A percentile compares a stretch with the other conserved stretches of the same genome.
These are phyloP conservation scores for Lycaon pictus DNA, from an alignment of 2,113 vertebrate species.

Conservation along the genomic window DNA sequence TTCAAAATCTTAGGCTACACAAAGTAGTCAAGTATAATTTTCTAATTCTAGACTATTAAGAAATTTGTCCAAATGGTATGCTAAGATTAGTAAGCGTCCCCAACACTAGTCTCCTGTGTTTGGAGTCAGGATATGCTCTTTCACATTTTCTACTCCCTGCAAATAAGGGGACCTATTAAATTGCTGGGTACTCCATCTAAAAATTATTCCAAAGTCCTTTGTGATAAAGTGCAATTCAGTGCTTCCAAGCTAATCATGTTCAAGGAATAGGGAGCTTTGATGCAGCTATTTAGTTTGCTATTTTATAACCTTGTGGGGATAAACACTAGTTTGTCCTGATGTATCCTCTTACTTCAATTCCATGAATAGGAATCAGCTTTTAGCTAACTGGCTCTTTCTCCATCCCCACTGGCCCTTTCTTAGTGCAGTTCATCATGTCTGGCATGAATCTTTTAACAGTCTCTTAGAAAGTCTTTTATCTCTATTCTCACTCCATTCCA, in stretches of 20 bases:
- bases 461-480: background rate
- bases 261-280: background rate
- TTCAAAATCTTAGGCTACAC: background rate
- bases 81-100: background rate
- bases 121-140: background rate
- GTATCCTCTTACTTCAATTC: background rate
- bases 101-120: background rate
- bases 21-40: background rate
- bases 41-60: background rate
- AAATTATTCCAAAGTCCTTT: background rate
- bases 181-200: background rate
- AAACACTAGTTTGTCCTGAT: background rate
- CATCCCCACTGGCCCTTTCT: too few species aligned
- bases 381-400: background rate
- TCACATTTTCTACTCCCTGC: background rate
- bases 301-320: background rate
- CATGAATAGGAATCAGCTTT: background rate
- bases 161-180: background rate
- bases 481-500: background rate
- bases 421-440: too few species aligned
- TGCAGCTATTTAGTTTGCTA: fast-evolving
- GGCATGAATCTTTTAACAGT: background rate
- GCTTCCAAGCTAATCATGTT: background rate
- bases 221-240: background rate
- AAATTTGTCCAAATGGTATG: background rate